phyloP scores from a whole-genome alignment of 2,113 vertebrate species.

The Lampris incognitus region DNA sequence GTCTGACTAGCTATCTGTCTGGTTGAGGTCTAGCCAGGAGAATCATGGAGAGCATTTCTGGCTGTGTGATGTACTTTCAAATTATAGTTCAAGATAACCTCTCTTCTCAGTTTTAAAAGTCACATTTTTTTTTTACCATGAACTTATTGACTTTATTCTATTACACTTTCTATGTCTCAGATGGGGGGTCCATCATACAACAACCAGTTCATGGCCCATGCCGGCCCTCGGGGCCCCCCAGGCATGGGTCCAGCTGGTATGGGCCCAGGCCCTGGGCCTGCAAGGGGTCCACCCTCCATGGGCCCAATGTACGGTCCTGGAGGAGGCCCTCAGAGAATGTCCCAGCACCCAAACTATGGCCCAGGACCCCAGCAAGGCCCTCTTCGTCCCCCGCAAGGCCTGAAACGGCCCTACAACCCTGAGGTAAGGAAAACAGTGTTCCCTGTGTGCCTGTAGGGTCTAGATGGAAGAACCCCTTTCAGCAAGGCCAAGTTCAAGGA shows the following conservation, averaged over 20 bases:
- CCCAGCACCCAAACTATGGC: slow-evolving; percentile 85
- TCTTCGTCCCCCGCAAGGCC: slow-evolving; percentile 80
- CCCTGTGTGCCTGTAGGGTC: too few species aligned
- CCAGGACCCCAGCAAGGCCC: slow-evolving; percentile 83
- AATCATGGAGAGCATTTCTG: neutral
- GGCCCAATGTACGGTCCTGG: slow-evolving; percentile 80
- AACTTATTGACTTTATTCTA: too few species aligned
- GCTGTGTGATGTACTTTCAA: too few species aligned
- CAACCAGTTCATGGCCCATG: slow-evolving; percentile 88
- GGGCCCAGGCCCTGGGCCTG: slow-evolving; percentile 71
- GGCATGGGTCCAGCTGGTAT: slow-evolving; percentile 83
- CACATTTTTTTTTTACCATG: too few species aligned
- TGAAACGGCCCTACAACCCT: slow-evolving; percentile 87
- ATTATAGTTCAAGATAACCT: too few species aligned
- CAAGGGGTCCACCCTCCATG: slow-evolving; percentile 74
- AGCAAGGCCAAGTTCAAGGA: too few species aligned
- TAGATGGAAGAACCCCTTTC: too few species aligned
- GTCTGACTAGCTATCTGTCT: too few species aligned
- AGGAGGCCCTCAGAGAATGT: slow-evolving; percentile 83
- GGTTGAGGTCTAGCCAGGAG: neutral
- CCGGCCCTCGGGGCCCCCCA: slow-evolving; percentile 83
- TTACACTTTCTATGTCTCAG: slow-evolving; percentile 62
- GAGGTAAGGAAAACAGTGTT: slow-evolving; percentile 81
- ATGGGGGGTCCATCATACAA: slow-evolving; percentile 86
- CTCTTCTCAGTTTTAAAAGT: too few species aligned